Percentiles rank a stretch among this genome's conserved stretches.
Evolutionary conservation across 2,113 vertebrate species (phyloP).

Genomic region (Tapirus terrestris): DNA sequence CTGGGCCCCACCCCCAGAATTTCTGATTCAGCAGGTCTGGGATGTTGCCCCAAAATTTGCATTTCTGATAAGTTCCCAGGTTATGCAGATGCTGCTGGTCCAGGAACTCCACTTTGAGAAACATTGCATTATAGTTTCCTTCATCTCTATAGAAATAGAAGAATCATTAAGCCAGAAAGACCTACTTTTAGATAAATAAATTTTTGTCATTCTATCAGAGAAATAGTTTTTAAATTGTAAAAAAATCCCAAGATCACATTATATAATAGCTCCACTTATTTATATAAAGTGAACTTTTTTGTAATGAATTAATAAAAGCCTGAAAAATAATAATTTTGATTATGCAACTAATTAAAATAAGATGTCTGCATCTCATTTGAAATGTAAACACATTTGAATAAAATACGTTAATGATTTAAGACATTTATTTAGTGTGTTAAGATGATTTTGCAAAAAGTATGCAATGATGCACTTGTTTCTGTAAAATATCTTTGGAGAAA

Average conservation of each 20-base stretch:
- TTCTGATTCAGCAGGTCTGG: neutral
- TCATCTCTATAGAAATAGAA: neutral
- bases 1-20: neutral
- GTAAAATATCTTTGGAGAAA: neutral
- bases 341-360: conserved; percentile 75
- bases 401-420: neutral
- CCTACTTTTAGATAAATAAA: neutral
- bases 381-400: conserved; percentile 57
- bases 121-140: neutral
- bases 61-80: neutral
- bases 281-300: neutral
- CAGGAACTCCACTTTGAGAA: neutral
- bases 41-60: neutral
- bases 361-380: conserved; percentile 49
- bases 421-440: neutral
- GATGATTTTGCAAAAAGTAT: conserved; percentile 29
- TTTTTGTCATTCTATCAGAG: neutral
- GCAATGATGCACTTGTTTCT: neutral
- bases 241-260: neutral
- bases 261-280: conserved; percentile 46
- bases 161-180: neutral
- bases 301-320: conserved; percentile 61
- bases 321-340: conserved; percentile 67
- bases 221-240: neutral
- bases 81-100: neutral